Conservation (phyloP, 2,797 vertebrate species). For the Cuculus canorus region DNA sequence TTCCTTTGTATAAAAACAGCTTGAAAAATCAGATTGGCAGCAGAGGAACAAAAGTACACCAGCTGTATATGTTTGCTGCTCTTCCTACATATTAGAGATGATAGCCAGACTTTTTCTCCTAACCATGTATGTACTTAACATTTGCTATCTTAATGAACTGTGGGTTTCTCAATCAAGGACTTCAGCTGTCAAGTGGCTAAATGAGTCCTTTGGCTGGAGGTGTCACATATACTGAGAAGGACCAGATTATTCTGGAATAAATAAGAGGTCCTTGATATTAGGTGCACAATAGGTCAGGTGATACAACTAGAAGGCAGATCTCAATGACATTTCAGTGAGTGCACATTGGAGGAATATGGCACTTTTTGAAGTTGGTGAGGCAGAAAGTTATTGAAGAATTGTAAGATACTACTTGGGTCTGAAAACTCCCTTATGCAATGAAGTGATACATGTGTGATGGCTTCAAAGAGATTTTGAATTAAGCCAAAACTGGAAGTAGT, state of each 20-base stretch:
- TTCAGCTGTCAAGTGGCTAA: constrained; percentile 15
- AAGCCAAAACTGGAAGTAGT: constrained; percentile 20
- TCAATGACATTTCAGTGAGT: not conserved
- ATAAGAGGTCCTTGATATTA: constrained; percentile 18
- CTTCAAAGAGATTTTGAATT: constrained; percentile 41
- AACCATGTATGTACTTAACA: not conserved
- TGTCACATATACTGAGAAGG: not conserved
- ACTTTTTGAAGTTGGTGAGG: not conserved
- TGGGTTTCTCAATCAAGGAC: not conserved
- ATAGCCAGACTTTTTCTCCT: constrained; percentile 27
- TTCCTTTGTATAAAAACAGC: constrained; percentile 34
- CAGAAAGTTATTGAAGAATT: not conserved
- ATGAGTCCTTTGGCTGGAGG: not conserved
- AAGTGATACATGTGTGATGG: not conserved
- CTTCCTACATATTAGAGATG: constrained; percentile 31
- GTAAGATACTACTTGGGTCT: not conserved
- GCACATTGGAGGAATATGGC: not conserved
- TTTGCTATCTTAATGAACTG: not conserved
- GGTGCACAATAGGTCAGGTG: not conserved
- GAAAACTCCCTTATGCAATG: not conserved
- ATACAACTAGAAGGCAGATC: not conserved
- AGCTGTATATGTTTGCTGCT: constrained; percentile 7
- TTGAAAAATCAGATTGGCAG: constrained; percentile 57
- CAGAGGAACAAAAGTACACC: constrained; percentile 5
- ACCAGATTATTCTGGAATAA: constrained; percentile 27